Base-by-base conservation (phyloP, 2,888 invertebrate genomes). In the Scaptomyza tumidula region DNA sequence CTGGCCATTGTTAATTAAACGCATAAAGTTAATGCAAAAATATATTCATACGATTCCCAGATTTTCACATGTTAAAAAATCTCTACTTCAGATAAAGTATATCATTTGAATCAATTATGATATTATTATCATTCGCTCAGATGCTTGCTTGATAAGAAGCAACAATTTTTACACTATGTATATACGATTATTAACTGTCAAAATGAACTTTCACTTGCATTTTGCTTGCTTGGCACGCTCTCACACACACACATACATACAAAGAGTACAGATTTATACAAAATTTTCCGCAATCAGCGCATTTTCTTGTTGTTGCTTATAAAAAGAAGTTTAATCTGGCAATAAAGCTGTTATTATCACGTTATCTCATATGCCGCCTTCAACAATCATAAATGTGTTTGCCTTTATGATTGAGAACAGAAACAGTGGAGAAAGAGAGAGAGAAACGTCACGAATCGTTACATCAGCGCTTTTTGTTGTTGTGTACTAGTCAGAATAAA, bases 391-490 rank as follows among this genome's bases (percentile, higher is more conserved):
- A 14, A 14, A 3, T 39, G 14, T 9, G 24, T 24, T 24, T 24
- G 24, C 24, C 24, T 24, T 24, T 24, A 24, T 24, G 14, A 39
- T 19, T 19, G 19, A 19, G 19, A 19, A 19, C 1, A 19, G 19
- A 19, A 19, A 19, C 19, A 19, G 19, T 1, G 19, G 14, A 39
- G 39, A 39, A 14, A 39, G 9, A 39, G 39, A 9, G 14, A 14
- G 14, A 39, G 14, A 66, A 78, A 58, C 78, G 63, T 78, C 75
- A 75, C 75, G 55, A 75, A 78, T 58, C 14, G 70, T 75, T 75
- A 78, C 70, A 75, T 75, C 78, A 75, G 74, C 74, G 44, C 1
- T 54, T 66, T 50, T 70, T 16, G n/a, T 11, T 35, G 3, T 35
- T 35, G 13, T 4, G 10, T 35, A 13, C 35, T 35, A 14, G 19